Percentiles rank a stretch among this genome's conserved stretches.
These are phyloP conservation scores for Euschistus heros DNA, from an alignment of 1,140 invertebrate species.

Conservation along the genomic window DNA sequence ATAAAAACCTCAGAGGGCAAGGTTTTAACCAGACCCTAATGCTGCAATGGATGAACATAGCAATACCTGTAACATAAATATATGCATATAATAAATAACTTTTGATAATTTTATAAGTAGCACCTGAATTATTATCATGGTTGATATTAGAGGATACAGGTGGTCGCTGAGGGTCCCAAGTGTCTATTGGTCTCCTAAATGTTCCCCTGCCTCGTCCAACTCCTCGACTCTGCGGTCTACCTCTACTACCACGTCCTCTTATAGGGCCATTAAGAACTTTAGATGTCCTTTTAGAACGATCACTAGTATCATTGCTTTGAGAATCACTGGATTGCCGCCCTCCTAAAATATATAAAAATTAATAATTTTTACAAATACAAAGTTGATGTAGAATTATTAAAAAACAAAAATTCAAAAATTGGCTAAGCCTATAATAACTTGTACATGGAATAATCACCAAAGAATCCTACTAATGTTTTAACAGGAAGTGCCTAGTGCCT, in stretches of 20 bases:
- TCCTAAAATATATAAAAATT: slow-evolving; percentile 35
- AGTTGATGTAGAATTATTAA: no score
- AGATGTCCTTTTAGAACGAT: not conserved
- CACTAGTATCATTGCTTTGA: slow-evolving; percentile 37
- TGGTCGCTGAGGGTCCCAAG: slow-evolving; percentile 37
- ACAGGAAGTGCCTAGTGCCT: no score
- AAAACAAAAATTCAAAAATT: no score
- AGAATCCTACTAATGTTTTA: no score
- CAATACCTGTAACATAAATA: no score
- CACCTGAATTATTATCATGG: slow-evolving; percentile 8
- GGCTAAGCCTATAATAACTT: no score
- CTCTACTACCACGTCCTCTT: slow-evolving; percentile 38
- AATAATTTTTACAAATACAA: slow-evolving; percentile 2
- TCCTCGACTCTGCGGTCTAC: slow-evolving; percentile 38
- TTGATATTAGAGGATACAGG: not conserved
- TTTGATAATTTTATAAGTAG: no score
- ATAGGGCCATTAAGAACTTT: slow-evolving; percentile 38
- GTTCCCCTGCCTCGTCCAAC: slow-evolving; percentile 38
- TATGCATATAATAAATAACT: no score
- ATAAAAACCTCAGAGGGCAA: no score
- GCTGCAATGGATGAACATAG: no score
- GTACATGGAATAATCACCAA: no score
- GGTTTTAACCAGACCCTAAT: no score
- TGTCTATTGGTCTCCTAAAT: slow-evolving; percentile 39
- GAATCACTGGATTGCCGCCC: slow-evolving; percentile 50